Evolutionary conservation across 2,797 vertebrate genomes (phyloP).

Genomic region (Lepilemur septentrionalis): DNA sequence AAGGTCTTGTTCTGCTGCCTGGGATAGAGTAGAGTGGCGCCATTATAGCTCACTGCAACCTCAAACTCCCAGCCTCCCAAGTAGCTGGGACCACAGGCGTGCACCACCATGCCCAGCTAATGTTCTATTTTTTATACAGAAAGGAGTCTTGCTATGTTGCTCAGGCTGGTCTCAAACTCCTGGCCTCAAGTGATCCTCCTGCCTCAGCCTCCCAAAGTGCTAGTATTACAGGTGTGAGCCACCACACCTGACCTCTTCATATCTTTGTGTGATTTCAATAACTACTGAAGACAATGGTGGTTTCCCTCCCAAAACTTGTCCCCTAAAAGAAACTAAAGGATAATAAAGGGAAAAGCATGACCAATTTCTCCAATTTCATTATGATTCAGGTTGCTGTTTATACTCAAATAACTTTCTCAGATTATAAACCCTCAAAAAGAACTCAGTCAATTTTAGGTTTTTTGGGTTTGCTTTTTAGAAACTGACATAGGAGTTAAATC

Average conservation of each 20-base stretch:
- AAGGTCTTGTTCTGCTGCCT: not conserved
- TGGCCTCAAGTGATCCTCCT: not conserved
- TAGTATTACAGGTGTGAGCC: not conserved
- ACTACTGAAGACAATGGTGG: not conserved
- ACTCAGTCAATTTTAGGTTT: not conserved
- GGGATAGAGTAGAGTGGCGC: not conserved
- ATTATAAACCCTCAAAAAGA: slow-evolving; percentile 48
- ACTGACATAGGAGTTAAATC: slow-evolving; percentile 8
- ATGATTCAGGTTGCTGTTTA: not conserved
- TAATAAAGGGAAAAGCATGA: not conserved
- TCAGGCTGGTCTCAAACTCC: not conserved
- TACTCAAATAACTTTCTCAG: slow-evolving; percentile 3
- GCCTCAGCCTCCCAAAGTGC: not conserved
- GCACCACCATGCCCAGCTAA: not conserved
- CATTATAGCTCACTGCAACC: not conserved
- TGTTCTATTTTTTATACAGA: not conserved
- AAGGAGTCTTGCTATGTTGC: not conserved
- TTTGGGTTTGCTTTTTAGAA: not conserved
- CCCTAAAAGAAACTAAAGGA: not conserved
- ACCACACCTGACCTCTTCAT: not conserved
- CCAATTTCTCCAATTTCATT: not conserved
- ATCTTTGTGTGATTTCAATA: slow-evolving; percentile 28
- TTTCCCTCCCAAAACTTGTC: not conserved
- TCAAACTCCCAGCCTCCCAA: not conserved
- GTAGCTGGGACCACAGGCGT: not conserved